Percentiles rank a stretch among this genome's conserved stretches.
Evolutionary conservation across 1,140 invertebrate genomes (phyloP).

Genomic region (Aleiodes sp.): DNA sequence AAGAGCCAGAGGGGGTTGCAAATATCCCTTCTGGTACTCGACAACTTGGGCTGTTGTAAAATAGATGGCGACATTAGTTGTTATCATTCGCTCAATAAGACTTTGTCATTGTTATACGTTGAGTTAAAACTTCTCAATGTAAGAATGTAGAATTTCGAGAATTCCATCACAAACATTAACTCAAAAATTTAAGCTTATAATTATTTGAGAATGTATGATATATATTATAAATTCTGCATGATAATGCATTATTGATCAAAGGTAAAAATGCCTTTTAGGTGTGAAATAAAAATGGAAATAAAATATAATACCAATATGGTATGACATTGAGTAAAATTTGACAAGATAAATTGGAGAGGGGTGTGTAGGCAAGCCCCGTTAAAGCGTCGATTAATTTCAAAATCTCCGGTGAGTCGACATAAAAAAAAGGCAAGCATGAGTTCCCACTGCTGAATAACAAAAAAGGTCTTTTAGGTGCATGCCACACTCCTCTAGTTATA

Average conservation of each 20-base stretch:
- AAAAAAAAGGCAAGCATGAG: conserved; percentile 5
- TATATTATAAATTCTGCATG: no score
- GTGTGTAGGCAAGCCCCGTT: neutral
- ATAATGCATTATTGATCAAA: no score
- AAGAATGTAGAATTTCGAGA: no score
- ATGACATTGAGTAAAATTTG: neutral
- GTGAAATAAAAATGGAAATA: no score
- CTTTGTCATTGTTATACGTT: neutral
- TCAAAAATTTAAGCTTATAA: no score
- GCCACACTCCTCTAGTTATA: conserved; percentile 18
- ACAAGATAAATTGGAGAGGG: neutral
- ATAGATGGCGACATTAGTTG: conserved; percentile 18
- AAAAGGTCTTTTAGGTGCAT: neutral
- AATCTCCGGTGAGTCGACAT: conserved; percentile 29
- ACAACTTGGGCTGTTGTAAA: neutral
- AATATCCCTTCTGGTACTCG: neutral
- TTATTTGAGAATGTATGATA: no score
- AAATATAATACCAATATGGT: neutral
- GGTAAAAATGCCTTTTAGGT: no score
- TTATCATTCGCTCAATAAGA: neutral
- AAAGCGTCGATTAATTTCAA: conserved; percentile 19
- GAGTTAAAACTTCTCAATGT: no score
- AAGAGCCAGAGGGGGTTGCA: conserved; percentile 8
- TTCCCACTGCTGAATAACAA: neutral
- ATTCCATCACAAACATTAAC: no score